Base-by-base conservation (phyloP, 1,140 invertebrate genomes). In the Drosophila fuyamai region DNA sequence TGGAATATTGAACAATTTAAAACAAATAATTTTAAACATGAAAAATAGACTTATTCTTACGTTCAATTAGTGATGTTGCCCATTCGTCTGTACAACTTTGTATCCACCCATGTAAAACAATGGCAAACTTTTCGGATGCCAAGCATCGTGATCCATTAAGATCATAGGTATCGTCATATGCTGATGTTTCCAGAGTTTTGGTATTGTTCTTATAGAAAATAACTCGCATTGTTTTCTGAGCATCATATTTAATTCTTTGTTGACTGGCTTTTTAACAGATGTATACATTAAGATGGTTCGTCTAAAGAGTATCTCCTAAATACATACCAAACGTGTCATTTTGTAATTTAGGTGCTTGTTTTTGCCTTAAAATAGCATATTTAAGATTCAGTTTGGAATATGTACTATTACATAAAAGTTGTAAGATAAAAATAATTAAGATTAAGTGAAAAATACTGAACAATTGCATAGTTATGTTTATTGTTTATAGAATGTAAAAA, bases 71-170 rank as follows among this genome's bases (percentile, higher is more conserved):
- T 6, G 81, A 65, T 8, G 60, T 27, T 1, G 92, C 67, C 92
- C 92, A 92, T 36, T 86, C 76, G 32, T 83, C 83, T 0, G 75
- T 27, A 36, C 92, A 92, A 44, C 81, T 91, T 61, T 92, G 91
- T 29, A 76, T 84, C 92, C 92, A 92, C 7, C 92, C 92, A 77
- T 92, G 92, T 9, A 92, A 65, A 36, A 92, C 58, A 47, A 92
- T 81, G 10, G 92, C 72, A 60, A 84, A 83, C 59, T 91, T 91
- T 43, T 91, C 86, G 12, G 81, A 58, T 3, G 74, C 50, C 9
- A 29, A 44, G 13, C 85, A 90, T 36, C 76, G 79, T 4, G 81
- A 88, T 29, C 41, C 55, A 7, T 68, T 38, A 10, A 90, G 54
- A 8, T 63, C 50, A 8, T 80, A 78, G 18, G n/a, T 62, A 35